Conservation (phyloP, 2,113 vertebrate species). For the Coracopsis vasa region DNA sequence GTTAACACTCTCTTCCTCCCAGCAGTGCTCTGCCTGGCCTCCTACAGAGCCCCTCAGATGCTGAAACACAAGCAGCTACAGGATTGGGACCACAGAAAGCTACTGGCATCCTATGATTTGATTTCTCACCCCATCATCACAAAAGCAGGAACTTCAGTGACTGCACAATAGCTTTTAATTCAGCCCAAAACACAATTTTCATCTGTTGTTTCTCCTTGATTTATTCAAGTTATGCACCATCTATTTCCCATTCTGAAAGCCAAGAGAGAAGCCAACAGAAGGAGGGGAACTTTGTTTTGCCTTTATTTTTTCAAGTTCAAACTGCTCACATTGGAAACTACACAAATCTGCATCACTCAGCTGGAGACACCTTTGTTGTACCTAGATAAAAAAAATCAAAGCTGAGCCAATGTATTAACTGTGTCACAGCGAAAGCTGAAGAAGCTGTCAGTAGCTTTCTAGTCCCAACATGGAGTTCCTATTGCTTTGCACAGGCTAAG, state of each 20-base stretch:
- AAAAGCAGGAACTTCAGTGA: background rate
- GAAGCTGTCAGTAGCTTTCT: background rate
- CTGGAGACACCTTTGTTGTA: background rate
- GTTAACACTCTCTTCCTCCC: background rate
- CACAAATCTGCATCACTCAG: background rate
- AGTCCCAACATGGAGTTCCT: background rate
- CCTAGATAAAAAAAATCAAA: background rate
- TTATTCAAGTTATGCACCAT: background rate
- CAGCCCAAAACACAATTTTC: background rate
- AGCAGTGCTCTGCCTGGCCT: background rate
- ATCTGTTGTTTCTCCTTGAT: background rate
- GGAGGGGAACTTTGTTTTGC: background rate
- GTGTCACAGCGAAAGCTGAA: background rate
- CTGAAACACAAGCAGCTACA: background rate
- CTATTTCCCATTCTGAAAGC: slow-evolving; percentile 3
- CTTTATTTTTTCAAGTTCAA: background rate
- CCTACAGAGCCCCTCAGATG: background rate
- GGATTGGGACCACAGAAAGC: background rate
- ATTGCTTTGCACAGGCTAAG: background rate
- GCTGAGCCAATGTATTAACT: background rate
- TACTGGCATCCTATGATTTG: background rate
- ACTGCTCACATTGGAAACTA: background rate
- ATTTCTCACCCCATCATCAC: background rate
- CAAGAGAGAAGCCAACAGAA: background rate
- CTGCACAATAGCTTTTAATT: background rate